A percentile compares a stretch with the other conserved stretches of the same genome.
Conservation (phyloP, 2,888 invertebrate genomes). For the Laspeyria flexula region DNA sequence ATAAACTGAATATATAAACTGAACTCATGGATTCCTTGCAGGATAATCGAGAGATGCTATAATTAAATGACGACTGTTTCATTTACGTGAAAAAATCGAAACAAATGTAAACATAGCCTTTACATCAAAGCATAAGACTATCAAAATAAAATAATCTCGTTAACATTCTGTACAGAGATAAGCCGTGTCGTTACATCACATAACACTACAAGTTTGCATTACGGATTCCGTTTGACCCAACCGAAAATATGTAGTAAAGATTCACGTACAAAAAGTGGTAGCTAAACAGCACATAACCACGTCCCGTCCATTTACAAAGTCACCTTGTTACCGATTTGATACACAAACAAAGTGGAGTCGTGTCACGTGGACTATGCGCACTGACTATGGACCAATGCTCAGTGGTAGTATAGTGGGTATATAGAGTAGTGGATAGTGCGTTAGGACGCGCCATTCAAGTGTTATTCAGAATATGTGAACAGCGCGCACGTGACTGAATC, state of each 20-base stretch:
- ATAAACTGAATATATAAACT: too few relatives aligned
- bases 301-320: constrained; percentile 45
- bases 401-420: background rate
- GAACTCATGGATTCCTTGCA: too few relatives aligned
- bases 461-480: constrained; percentile 82
- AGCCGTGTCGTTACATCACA: background rate
- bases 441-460: constrained; percentile 73
- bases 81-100: too few relatives aligned
- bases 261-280: constrained; percentile 31
- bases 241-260: constrained; percentile 9
- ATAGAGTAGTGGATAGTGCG: constrained; percentile 54
- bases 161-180: background rate
- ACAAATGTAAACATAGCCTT: too few relatives aligned
- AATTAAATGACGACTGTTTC: too few relatives aligned
- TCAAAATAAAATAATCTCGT: background rate
- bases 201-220: background rate
- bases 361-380: constrained; percentile 68
- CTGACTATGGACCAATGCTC: constrained; percentile 9
- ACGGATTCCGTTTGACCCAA: constrained; percentile 14
- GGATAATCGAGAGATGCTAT: too few relatives aligned
- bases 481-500: constrained; percentile 62
- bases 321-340: constrained; percentile 46
- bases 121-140: background rate
- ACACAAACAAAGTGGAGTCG: constrained; percentile 56
- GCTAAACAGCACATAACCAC: constrained; percentile 46